Evolutionary conservation across 2,797 vertebrate species (phyloP).

Genomic region (Paratrypauchen microcephalus): DNA sequence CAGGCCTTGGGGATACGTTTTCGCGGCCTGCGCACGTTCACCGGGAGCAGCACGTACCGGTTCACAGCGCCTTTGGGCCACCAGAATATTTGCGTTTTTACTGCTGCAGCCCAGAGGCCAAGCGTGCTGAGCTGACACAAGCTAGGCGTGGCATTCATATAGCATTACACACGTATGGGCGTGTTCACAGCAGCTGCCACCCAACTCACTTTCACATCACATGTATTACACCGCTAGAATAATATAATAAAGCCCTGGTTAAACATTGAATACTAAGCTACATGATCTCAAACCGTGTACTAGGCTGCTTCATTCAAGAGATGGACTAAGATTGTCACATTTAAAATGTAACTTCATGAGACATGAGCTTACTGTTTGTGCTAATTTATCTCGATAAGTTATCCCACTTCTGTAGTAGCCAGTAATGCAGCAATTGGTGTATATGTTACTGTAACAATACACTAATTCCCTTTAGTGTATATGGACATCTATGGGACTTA

Average conservation of each 20-base stretch:
- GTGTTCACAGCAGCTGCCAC: constrained; percentile 42
- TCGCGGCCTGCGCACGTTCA: constrained; percentile 40
- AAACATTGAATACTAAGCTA: fast-evolving
- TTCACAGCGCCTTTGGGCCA: constrained; percentile 39
- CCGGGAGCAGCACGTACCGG: constrained; percentile 40
- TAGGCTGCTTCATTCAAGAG: not conserved
- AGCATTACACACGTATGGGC: constrained; percentile 49
- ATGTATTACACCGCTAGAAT: not conserved
- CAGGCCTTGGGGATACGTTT: constrained; percentile 35
- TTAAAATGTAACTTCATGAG: constrained; percentile 47
- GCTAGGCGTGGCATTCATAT: constrained; percentile 64
- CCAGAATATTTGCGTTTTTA: constrained; percentile 13
- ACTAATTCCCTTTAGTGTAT: no score
- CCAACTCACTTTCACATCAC: constrained; percentile 8
- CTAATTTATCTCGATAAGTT: not conserved
- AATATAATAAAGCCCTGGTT: not conserved
- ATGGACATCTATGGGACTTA: no score
- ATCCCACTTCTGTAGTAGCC: not conserved
- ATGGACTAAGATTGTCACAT: not conserved
- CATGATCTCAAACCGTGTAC: not conserved
- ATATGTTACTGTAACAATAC: no score
- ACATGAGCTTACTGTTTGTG: constrained; percentile 53
- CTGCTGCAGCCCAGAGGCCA: constrained; percentile 46
- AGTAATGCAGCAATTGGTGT: not conserved
- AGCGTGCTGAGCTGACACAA: constrained; percentile 46